Evolutionary conservation across 2,888 invertebrate species (phyloP).

Genomic region (Andrena bicolor): DNA sequence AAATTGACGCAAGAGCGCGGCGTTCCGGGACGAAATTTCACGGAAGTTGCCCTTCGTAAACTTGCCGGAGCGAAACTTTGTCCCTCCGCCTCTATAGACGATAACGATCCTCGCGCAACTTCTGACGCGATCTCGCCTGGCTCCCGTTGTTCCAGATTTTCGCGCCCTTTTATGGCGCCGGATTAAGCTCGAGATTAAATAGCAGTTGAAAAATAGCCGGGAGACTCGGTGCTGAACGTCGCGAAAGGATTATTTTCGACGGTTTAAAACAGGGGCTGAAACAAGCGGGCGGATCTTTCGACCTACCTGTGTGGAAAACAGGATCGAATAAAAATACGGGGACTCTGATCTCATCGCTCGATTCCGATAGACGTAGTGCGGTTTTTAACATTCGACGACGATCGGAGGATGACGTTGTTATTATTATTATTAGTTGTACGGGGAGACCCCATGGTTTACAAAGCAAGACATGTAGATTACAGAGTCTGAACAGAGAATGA

Average conservation of each 20-base stretch:
- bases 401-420: not conserved
- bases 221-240: not conserved
- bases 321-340: too few relatives aligned
- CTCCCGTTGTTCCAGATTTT: slow-evolving; percentile 19
- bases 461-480: too few relatives aligned
- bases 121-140: slow-evolving; percentile 31
- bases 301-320: not conserved
- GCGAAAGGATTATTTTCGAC: not conserved
- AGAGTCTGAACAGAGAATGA: too few relatives aligned
- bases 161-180: not conserved
- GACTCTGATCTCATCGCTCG: not conserved
- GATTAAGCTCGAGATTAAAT: slow-evolving; percentile 4
- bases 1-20: slow-evolving; percentile 42
- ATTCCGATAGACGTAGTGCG: slow-evolving; percentile 12
- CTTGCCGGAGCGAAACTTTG: slow-evolving; percentile 50
- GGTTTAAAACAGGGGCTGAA: not conserved
- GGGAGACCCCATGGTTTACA: too few relatives aligned
- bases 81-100: slow-evolving; percentile 22
- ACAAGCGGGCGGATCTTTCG: not conserved
- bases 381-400: slow-evolving; percentile 50
- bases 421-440: too few relatives aligned
- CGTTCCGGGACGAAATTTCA: slow-evolving; percentile 53
- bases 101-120: slow-evolving; percentile 33
- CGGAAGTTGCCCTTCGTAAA: slow-evolving; percentile 52
- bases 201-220: not conserved